Evolutionary conservation across 2,113 vertebrate genomes (phyloP), one percentile per base, ranked within the genome.

Genomic region (Odobenus rosmarus): DNA sequence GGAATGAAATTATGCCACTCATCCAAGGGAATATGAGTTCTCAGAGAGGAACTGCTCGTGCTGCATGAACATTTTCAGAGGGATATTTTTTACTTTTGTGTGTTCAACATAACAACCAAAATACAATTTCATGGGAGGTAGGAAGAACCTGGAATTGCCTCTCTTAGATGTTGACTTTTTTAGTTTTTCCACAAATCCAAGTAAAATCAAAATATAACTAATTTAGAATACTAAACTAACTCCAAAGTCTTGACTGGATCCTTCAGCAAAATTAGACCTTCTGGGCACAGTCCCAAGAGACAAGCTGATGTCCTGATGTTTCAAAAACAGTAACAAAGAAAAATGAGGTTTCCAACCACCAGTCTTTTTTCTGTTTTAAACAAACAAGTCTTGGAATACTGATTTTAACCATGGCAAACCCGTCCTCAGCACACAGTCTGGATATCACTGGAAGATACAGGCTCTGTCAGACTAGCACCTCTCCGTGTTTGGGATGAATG

Each of bases 241-340:
- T 97, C 97, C 97, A 95, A 96, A 96, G 94, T 0, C 97, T 96
- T 95, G 96, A 95, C 97, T 97, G 93, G 93, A 97, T 97, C 98
- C 88, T 94, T 97, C 88, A 97, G 85, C 96, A 97, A 97, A 98
- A 97, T 97, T 97, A 98, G 97, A 97, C 96, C 81, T 95, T 88
- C 98, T 72, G 96, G 96, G 96, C 97, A 94, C 83, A 95, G 85
- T 95, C 96, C 98, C 98, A 98, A 95, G 96, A 98, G 97, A 98
- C 97, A 97, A 97, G 93, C 92, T 86, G 95, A 97, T 96, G 97
- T 95, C 98, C 97, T 97, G 97, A 97, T 98, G 97, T 98, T 98
- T 98, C 93, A 96, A 97, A 98, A 98, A 96, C 98, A 97, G 97
- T 92, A 97, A 97, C 97, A 97, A 98, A 96, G 92, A 90, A 87